Conservation (phyloP, 1,140 invertebrate species). For the Tetramorium alpestre region DNA sequence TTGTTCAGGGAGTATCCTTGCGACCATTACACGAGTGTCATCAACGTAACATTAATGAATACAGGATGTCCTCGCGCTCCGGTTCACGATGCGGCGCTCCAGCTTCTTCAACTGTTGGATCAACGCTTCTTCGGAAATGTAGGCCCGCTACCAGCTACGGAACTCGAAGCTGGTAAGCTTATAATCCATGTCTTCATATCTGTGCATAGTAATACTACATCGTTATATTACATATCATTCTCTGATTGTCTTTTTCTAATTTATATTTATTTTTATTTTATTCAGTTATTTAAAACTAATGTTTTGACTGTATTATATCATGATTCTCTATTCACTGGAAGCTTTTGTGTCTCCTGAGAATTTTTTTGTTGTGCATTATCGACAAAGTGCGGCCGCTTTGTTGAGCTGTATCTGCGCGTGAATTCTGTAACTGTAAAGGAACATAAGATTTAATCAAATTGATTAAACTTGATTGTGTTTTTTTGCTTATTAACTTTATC, state of each 20-base stretch:
- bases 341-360: slow-evolving; percentile 12
- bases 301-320: not conserved
- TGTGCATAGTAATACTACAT: slow-evolving; percentile 1
- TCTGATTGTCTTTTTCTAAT: not conserved
- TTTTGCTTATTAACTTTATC: not conserved
- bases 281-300: slow-evolving; percentile 11
- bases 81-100: slow-evolving; percentile 96
- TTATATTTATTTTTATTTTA: not conserved
- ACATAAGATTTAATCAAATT: not conserved
- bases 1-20: slow-evolving; percentile 97
- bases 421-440: slow-evolving; percentile 46
- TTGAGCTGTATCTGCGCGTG: slow-evolving; percentile 72
- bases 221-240: not conserved
- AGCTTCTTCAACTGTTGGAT: slow-evolving; percentile 97
- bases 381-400: slow-evolving; percentile 74
- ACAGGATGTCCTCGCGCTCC: slow-evolving; percentile 96
- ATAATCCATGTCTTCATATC: not conserved
- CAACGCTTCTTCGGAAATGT: slow-evolving; percentile 97
- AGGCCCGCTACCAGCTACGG: slow-evolving; percentile 89
- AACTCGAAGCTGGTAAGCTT: slow-evolving; percentile 89
- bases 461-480: not conserved
- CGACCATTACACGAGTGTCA: slow-evolving; percentile 98
- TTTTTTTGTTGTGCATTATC: not conserved
- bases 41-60: slow-evolving; percentile 98
- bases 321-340: slow-evolving; percentile 3